Percentiles rank a stretch among this genome's conserved stretches.
These are phyloP conservation scores for Stichopus horrens DNA, from an alignment of 53 echinoderm and acorn worm genomes.

Conservation along the genomic window DNA sequence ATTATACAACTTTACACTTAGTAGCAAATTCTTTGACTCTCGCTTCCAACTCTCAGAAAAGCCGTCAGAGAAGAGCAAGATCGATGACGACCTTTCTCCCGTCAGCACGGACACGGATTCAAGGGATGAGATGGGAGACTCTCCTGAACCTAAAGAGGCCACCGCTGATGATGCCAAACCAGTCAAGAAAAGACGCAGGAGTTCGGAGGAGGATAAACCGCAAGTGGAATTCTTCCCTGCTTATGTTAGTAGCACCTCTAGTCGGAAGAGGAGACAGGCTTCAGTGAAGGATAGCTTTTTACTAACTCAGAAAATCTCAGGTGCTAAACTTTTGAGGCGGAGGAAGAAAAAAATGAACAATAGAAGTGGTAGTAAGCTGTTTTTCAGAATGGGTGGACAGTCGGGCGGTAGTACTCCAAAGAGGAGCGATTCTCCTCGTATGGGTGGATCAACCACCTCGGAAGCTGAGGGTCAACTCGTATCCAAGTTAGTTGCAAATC, in stretches of 20 bases:
- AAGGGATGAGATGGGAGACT: slow-evolving; percentile 17
- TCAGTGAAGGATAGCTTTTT: slow-evolving; percentile 30
- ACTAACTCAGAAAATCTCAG: slow-evolving; percentile 35
- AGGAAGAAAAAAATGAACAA: slow-evolving; percentile 38
- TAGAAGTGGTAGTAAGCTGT: slow-evolving; percentile 38
- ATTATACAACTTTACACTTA: background rate
- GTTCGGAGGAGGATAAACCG: slow-evolving; percentile 32
- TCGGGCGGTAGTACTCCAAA: slow-evolving; percentile 44
- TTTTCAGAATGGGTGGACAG: slow-evolving; percentile 47
- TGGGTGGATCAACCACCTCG: background rate
- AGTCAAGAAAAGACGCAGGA: slow-evolving; percentile 19
- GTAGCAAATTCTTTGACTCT: background rate
- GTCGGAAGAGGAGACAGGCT: slow-evolving; percentile 25
- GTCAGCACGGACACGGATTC: slow-evolving; percentile 39
- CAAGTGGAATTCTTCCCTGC: slow-evolving; percentile 25
- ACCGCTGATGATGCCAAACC: background rate
- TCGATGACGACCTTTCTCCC: slow-evolving; percentile 42
- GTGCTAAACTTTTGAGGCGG: slow-evolving; percentile 27
- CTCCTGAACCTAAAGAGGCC: background rate
- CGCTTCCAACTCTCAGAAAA: slow-evolving; percentile 23
- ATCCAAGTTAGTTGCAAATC: slow-evolving; percentile 5
- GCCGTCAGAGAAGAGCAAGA: slow-evolving; percentile 23
- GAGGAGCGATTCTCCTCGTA: slow-evolving; percentile 35
- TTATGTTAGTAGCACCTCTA: slow-evolving; percentile 1
- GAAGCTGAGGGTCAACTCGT: slow-evolving; percentile 18